Base-by-base conservation (phyloP, 1,140 invertebrate species). In the Whitmania pigra region DNA sequence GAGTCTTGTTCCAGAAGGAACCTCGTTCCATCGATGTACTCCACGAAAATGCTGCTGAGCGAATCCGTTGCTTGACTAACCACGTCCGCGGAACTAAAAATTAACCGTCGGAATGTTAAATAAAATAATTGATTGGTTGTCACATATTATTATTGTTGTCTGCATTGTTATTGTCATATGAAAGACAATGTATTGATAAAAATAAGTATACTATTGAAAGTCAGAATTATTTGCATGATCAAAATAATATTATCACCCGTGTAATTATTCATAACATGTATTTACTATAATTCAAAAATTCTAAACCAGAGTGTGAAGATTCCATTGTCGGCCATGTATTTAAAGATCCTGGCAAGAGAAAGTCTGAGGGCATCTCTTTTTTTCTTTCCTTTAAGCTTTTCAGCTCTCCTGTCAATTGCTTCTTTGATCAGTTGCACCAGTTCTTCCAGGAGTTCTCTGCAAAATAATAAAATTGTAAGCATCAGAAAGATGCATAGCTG, bases 321-420 rank as follows among this genome's bases (percentile, higher is more conserved):
- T 73, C 90, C 91, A 78, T 92, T 89, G 77, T 93, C 90, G 27
- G 94, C 93, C 75, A 97, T 92, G 40, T 94, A 85, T 80, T 96
- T 90, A 76, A 97, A 85, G 73, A 97, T 89, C 77, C 90, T 88
- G 63, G 94, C 91, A 66, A 99, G 83, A 75, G 95, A 91, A 36
- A 96, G 83, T 69, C 96, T 84, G n/a, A 99, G 82, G 20, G 93
- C 89, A 83, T 99, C 96, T 73, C 93, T 86, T 69, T 94, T 85
- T 40, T 82, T 78, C 72, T 93, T 84, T 27, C 94, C 83, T 55
- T 94, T 85, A 85, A 97, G 90, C 78, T 95, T 98, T 81, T 99
- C 96, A 81, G 96, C 90, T 80, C 98, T 98, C 31, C 92, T 87
- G 81, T 99, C 96, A n/a, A 96, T 89, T 0, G 94, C 92, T 82